Base-by-base conservation (phyloP, 2,797 vertebrate genomes). In the Odontamblyopus lacepedii region DNA sequence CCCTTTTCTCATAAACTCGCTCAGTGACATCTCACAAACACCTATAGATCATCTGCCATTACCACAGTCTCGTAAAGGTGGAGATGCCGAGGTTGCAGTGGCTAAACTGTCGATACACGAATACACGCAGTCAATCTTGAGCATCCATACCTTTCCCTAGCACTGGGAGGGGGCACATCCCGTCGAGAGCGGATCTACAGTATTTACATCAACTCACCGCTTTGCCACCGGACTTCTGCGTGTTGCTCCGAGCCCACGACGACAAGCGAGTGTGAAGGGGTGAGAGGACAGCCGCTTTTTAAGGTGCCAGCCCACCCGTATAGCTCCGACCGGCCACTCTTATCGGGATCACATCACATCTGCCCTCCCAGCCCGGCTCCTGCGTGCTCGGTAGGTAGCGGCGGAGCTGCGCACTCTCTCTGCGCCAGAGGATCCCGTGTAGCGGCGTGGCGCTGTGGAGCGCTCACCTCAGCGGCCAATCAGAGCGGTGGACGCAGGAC, bases 201-300 rank as follows among this genome's bases (percentile, higher is more conserved):
- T 38, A 87, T 84, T 88, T 86, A 82, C 85, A 88, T 90, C 72
- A 77, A 90, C 90, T 92, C 85, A 89, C 86, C 87, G 77, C 82
- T 72, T 77, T 67, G 71, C 67, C 83, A 84, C 75, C 41, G 74
- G 78, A 73, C 76, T 87, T 79, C 74, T 70, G 77, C 68, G 72
- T 77, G 77, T 65, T 18, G 65, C 50, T 84, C 83, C 73, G 71
- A 81, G 71, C 80, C 77, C 73, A 55, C 71, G 80, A 82, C 85
- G 79, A 82, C 79, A 75, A 72, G 44, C 13, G 57, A 44, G 57
- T 73, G 69, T 75, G 77, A 76, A 74, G 72, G 57, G 63, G 71
- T 74, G 74, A 79, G 68, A 83, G 83, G 51, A 83, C 82, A 68
- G 81, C 74, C 71, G 85, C 85, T 88, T 91, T 80, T 81, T 73